Conservation (phyloP, 2,797 vertebrate genomes). For the Coendou prehensilis region DNA sequence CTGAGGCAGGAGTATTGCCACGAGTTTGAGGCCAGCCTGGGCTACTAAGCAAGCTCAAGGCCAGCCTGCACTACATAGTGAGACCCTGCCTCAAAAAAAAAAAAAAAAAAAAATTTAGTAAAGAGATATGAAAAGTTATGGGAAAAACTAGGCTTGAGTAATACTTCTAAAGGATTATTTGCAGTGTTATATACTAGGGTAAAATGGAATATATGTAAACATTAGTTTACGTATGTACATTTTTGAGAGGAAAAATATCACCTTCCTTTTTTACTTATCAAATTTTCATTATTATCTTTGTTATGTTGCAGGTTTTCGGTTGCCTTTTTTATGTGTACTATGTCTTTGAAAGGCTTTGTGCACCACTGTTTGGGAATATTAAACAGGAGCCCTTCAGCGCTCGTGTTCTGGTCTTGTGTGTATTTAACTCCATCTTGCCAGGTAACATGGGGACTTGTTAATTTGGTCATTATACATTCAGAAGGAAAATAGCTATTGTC, state of each 20-base stretch:
- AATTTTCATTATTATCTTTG: neutral
- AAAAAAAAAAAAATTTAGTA: too few relatives aligned
- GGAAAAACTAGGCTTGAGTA: neutral
- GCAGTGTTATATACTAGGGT: neutral
- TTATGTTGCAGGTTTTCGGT: slow-evolving; percentile 93
- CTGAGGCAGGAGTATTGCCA: neutral
- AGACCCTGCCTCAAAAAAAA: neutral
- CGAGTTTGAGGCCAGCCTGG: too few relatives aligned
- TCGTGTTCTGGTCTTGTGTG: slow-evolving; percentile 94
- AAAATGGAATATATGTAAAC: neutral
- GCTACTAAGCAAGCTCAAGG: neutral
- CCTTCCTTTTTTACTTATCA: neutral
- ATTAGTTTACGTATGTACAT: neutral
- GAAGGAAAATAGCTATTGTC: neutral
- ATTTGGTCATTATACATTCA: neutral
- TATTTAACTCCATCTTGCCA: slow-evolving; percentile 98
- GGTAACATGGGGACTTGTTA: slow-evolving; percentile 87
- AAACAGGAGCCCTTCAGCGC: slow-evolving; percentile 94
- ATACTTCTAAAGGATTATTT: neutral
- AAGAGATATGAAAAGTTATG: too few relatives aligned
- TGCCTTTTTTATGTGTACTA: slow-evolving; percentile 97
- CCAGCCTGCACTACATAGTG: neutral
- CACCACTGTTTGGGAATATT: slow-evolving; percentile 95
- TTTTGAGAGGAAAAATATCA: neutral
- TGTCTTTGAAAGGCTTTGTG: slow-evolving; percentile 96